Base-by-base conservation (phyloP, 2,888 invertebrate genomes). In the Ophioninae sp. region DNA sequence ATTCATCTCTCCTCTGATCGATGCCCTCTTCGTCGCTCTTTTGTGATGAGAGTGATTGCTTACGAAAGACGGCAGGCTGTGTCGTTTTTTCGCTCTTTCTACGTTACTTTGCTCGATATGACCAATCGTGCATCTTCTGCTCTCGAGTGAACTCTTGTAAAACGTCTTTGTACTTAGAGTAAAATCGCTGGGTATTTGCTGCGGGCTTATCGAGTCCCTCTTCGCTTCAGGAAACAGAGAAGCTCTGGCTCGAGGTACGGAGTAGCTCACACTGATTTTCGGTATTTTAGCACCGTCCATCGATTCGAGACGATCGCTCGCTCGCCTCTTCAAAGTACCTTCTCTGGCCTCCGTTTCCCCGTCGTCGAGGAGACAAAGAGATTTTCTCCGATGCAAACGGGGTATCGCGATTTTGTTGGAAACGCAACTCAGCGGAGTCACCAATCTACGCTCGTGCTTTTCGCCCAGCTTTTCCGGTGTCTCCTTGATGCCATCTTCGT, bases 1-100 rank as follows among this genome's bases (percentile, higher is more conserved):
- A 89, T 96, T 96, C n/a, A 96, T 95, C 89, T 95, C 94, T 10
- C 93, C 87, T 78, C 82, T 94, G 8, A 39, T 8, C 23, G 39
- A 20, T 72, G 92, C 93, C 39, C 93, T 90, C 30, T 89, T 93
- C 90, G 69, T 91, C 88, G 81, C 91, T 89, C 81, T 65, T 77
- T 62, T 67, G 44, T 39, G 68, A 64, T 84, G 64, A 17, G 57
- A 37, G 37, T 81, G 79, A 75, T 73, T 75, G 37, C 23, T 64
- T 10, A 50, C 44, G 23, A 61, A 59, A 6, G 73, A 50, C 0
- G 86, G 86, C 17, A 87, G 37, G 76, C 87, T 87, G 69, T 85
- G 81, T 13, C 87, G 74, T 68, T 86, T 87, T 56, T 81, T 85
- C 0, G 57, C n/a, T 7, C 37, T 21, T 17, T 81, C 83, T 0